Evolutionary conservation across 2,888 invertebrate genomes (phyloP).

Genomic region (Melipona beecheii): DNA sequence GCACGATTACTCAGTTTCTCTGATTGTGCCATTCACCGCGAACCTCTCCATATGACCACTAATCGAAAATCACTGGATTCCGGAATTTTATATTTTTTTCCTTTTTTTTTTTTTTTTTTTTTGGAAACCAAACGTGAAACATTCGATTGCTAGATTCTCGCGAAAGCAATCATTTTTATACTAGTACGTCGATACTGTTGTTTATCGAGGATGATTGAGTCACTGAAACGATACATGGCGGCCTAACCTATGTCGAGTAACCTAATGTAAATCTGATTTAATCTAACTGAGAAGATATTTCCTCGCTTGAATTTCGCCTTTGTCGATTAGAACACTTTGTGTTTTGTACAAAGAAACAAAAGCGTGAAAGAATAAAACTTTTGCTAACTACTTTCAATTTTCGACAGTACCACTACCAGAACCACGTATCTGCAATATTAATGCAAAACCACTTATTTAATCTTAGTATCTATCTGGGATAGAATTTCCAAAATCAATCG

Average conservation of each 20-base stretch:
- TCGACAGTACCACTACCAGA: too few species aligned
- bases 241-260: neutral
- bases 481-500: too few species aligned
- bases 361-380: too few species aligned
- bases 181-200: neutral
- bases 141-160: neutral
- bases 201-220: neutral
- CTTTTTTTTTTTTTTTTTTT: too few species aligned
- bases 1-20: neutral
- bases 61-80: neutral
- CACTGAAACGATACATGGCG: neutral
- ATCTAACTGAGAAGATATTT: neutral
- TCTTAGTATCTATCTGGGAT: too few species aligned
- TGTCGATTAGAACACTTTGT: neutral
- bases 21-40: neutral
- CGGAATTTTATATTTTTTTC: neutral
- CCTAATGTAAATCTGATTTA: too few species aligned
- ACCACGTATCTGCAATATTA: too few species aligned
- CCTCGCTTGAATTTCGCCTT: neutral
- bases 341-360: too few species aligned
- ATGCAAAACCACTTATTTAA: too few species aligned
- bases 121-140: neutral
- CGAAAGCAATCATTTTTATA: neutral
- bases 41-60: neutral
- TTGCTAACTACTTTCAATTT: too few species aligned